phyloP scores from a whole-genome alignment of 2,888 invertebrate genomes.

The Phorcus lineatus region DNA sequence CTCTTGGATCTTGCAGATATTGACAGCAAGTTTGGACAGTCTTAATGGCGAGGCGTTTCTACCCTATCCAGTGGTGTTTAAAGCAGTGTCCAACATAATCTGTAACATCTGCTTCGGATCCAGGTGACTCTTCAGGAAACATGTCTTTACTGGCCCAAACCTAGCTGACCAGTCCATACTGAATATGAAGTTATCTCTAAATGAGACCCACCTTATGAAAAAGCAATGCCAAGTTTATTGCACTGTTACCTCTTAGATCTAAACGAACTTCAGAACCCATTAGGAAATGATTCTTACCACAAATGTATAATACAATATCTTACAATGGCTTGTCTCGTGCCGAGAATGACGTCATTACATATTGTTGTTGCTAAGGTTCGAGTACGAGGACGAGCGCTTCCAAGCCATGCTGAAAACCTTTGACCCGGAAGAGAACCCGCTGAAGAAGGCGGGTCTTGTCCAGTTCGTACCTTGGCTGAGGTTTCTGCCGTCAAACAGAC shows the following conservation, averaged over 20 bases:
- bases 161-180: no score
- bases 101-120: conserved; percentile 18
- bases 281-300: no score
- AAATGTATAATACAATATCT: no score
- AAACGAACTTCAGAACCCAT: no score
- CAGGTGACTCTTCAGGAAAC: not conserved
- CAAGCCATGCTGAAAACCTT: not conserved
- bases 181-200: no score
- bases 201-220: no score
- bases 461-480: conserved; percentile 12
- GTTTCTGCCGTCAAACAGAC: not conserved
- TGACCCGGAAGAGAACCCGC: conserved; percentile 4
- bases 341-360: no score
- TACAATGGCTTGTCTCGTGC: no score
- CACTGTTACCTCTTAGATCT: no score
- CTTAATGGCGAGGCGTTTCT: not conserved
- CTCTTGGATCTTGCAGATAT: not conserved
- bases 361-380: not conserved
- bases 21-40: not conserved
- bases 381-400: conserved; percentile 16
- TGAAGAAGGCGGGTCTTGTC: not conserved
- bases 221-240: no score
- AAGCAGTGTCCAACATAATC: conserved; percentile 12
- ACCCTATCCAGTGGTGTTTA: conserved; percentile 6
- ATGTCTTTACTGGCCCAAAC: no score